Base-by-base conservation (phyloP, 2,888 invertebrate species). In the Lasioglossum vierecki region DNA sequence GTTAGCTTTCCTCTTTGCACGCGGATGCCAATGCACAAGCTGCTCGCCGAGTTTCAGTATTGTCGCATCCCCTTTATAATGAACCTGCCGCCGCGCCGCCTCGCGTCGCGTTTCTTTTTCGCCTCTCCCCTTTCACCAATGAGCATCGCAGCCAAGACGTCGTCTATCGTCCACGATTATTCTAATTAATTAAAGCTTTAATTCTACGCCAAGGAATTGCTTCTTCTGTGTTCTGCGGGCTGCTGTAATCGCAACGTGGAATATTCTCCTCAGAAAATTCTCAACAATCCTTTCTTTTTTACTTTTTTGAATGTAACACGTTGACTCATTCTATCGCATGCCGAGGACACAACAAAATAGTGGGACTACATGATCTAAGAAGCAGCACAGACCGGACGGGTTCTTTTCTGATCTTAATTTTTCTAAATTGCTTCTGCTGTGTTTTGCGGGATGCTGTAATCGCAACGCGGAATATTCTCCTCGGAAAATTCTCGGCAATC, bases 1-100 rank as follows among this genome's bases (percentile, higher is more conserved):
- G 87, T 85, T 88, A 87, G 80, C 77, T 68, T 46, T 77, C 76
- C 79, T 76, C 80, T 75, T 83, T 80, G 72, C 78, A 30, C 85
- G 76, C 49, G 81, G 46, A 81, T 74, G 46, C 72, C 72, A 70
- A 68, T 73, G 78, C 35, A 49, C 68, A 41, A 39, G 26, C 18
- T 57, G 73, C 71, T 41, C 35, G 82, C n/a, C 75, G 41, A 68
- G 70, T 63, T 76, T 30, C 35, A 66, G 57, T 18, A 78, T 83
- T 75, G 80, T 79, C 79, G 71, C 78, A 44, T 70, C 35, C 53
- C 57, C 66, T 78, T 75, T 76, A 82, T 63, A 85, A 87, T 44
- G 66, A 85, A 78, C 30, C 68, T 30, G 46, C 72, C 70, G 60
- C 1, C 26, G 60, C 53, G 53, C 22, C n/a, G n/a, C n/a, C 9